These are phyloP conservation scores for Anastatus disparis DNA, from an alignment of 1,140 invertebrate genomes.

Conservation along the genomic window DNA sequence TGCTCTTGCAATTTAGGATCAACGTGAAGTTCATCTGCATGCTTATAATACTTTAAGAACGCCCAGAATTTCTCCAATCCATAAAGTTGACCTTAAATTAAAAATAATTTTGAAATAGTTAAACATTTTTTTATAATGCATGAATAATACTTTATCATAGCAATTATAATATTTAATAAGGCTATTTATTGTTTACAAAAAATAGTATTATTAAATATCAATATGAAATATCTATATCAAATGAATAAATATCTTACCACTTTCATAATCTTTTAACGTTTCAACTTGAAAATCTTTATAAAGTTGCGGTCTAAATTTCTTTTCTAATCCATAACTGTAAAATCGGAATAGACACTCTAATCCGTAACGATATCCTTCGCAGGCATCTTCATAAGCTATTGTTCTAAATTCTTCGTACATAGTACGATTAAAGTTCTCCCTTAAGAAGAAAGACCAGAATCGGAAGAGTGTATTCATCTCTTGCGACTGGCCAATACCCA, in stretches of 20 bases:
- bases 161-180: too few species aligned
- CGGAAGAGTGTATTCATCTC: slow-evolving; percentile 98
- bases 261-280: slow-evolving; percentile 91
- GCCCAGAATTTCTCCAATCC: slow-evolving; percentile 99
- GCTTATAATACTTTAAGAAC: slow-evolving; percentile 94
- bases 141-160: too few species aligned
- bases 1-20: slow-evolving; percentile 82
- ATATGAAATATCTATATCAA: neutral
- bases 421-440: slow-evolving; percentile 97
- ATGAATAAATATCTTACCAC: slow-evolving; percentile 67
- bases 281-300: slow-evolving; percentile 97
- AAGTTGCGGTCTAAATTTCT: slow-evolving; percentile 90
- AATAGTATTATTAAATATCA: neutral
- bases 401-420: slow-evolving; percentile 98
- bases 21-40: slow-evolving; percentile 81
- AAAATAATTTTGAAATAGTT: slow-evolving; percentile 1
- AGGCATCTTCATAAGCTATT: slow-evolving; percentile 92
- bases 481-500: slow-evolving; percentile 92
- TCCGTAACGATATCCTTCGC: slow-evolving; percentile 88
- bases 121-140: neutral
- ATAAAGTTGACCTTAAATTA: slow-evolving; percentile 88
- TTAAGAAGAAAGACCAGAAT: slow-evolving; percentile 99
- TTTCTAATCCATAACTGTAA: slow-evolving; percentile 97
- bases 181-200: too few species aligned
- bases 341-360: slow-evolving; percentile 98